Evolutionary conservation across 2,797 vertebrate genomes (phyloP), one percentile per base, ranked within the genome.

Genomic region (Macrochelys suwanniensis): DNA sequence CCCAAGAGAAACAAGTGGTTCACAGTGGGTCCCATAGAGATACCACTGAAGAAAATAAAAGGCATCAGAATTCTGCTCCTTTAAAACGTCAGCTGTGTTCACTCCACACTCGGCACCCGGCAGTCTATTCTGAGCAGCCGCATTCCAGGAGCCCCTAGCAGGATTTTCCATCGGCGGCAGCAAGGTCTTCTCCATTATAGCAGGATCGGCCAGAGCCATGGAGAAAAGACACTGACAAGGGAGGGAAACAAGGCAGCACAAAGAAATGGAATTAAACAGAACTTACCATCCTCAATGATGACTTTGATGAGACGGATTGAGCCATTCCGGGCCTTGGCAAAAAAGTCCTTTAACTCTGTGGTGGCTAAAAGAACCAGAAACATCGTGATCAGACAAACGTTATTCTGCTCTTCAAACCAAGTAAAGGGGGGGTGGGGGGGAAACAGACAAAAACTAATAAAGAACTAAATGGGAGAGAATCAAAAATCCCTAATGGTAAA

Each of bases 291-390:
- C 98, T 98, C 98, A 76, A 99, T 99, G 98, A 99, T 23, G 71
- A 99, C 99, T 98, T 99, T 99, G 98, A 99, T 99, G 94, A 99
- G 98, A 96, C 99, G 98, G 96, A 99, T 96, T 6, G 98, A 98
- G 96, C 99, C 99, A 37, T 98, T 99, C 84, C 99, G 99, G 2
- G 99, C 99, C 97, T 98, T 99, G 95, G 99, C 98, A 97, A 99
- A 99, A 97, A 99, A 99, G 85, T 99, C 99, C 98, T 98, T 99
- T 97, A 99, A 98, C 96, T 99, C 99, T 45, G 98, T 97, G n/a
- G 99, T 99, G 94, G 99, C 99, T 99, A 98, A 90, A 87, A 99
- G 99, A 97, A 99, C 98, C 95, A 99, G 98, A 98, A 99, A 99
- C 99, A 99, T 99, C 0, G 90, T 93, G 96, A 90, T 97, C 78